Percentiles rank a stretch among this genome's conserved stretches.
phyloP scores from a whole-genome alignment of 2,797 vertebrate species.

The Cirrhinus mrigala region DNA sequence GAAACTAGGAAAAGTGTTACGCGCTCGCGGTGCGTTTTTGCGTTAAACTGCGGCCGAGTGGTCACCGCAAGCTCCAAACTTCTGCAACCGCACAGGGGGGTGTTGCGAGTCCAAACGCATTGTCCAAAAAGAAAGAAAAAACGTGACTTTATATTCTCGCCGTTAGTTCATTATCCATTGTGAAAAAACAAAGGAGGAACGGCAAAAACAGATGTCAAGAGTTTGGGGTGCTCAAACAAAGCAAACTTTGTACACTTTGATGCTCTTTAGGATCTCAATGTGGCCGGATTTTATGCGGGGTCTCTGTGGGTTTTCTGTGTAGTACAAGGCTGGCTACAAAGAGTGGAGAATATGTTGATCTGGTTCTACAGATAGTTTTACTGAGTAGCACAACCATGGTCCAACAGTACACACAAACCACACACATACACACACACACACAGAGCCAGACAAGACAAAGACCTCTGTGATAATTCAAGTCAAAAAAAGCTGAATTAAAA shows the following conservation, averaged over 20 bases:
- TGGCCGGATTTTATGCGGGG: constrained; percentile 57
- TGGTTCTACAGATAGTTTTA: constrained; percentile 76
- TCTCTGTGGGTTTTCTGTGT: constrained; percentile 58
- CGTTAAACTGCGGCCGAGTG: constrained; percentile 39
- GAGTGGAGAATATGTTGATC: constrained; percentile 76
- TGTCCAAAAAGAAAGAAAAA: constrained; percentile 39
- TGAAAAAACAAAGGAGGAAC: constrained; percentile 10
- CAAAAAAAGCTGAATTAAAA: constrained; percentile 41
- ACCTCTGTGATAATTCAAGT: constrained; percentile 46
- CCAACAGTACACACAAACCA: constrained; percentile 57
- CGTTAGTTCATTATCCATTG: constrained; percentile 18
- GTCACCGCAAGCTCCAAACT: constrained; percentile 62
- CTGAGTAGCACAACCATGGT: constrained; percentile 69
- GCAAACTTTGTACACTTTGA: constrained; percentile 26
- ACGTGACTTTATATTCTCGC: constrained; percentile 22
- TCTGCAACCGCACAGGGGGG: not conserved
- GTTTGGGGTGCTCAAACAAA: constrained; percentile 17
- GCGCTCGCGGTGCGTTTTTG: constrained; percentile 53
- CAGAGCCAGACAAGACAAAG: constrained; percentile 58
- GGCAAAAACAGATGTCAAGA: constrained; percentile 31
- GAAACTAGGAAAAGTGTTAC: constrained; percentile 63
- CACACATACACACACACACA: constrained; percentile 35
- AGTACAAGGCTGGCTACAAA: constrained; percentile 62
- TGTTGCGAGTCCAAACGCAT: constrained; percentile 37
- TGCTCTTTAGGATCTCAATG: constrained; percentile 32